Evolutionary conservation across 2,888 invertebrate genomes (phyloP), one percentile per base, ranked within the genome.

Genomic region (Gortyna flavago): DNA sequence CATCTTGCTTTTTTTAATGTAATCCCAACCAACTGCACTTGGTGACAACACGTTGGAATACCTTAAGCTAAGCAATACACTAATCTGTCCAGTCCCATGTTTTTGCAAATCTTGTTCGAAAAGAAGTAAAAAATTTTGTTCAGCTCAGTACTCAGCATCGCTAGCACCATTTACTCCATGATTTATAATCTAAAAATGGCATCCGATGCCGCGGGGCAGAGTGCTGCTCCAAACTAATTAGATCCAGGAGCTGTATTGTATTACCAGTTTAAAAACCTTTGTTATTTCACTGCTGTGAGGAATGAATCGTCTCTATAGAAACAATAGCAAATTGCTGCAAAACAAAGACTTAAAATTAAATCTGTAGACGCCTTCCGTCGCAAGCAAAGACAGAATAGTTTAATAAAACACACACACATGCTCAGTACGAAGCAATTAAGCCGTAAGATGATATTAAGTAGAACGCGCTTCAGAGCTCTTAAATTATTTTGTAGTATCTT

Each of bases 321-420:
- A 92, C 90, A 90, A 89, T 87, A 79, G 87, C 80, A 82, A 89
- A 90, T 83, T 79, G 67, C 79, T 85, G 57, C 62, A 51, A 83
- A 87, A 90, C 86, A 90, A 89, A 89, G 86, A 71, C 73, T 80
- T 79, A 64, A 85, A 89, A 89, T 89, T 77, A 83, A 87, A 89
- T 88, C 82, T 85, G 77, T 66, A 85, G 82, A 80, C 72, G 71
- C 80, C 68, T 87, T 83, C 87, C 87, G 78, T 85, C 82, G 72
- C 72, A 51, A 72, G 78, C 75, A 86, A 84, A 81, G 75, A 86
- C 75, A 54, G 51, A 82, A 88, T 89, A 87, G 88, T 91, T 92
- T 86, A 88, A 90, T 90, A 85, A 87, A 84, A 69, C 54, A 73
- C 65, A 79, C 75, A 85, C 82, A 85, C 72, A 75, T n/a, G n/a